These are phyloP conservation scores for Periophthalmus magnuspinnatus DNA, from an alignment of 2,797 vertebrate genomes.

Conservation along the genomic window DNA sequence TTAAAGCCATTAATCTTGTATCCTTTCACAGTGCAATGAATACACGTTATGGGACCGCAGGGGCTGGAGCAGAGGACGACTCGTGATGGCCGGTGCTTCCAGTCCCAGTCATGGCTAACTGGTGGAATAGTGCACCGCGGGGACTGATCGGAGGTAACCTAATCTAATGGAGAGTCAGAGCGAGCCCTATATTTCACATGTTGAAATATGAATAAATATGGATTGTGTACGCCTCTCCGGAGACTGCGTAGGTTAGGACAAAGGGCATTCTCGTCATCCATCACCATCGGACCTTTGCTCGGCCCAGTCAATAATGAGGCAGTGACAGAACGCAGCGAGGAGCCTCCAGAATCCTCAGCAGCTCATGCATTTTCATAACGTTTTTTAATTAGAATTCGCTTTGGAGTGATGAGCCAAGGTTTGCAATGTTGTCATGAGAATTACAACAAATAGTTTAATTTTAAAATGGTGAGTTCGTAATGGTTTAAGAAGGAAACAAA, in stretches of 20 bases:
- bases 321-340: slow-evolving; percentile 13
- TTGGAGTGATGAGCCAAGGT: not conserved
- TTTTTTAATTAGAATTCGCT: not conserved
- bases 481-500: not conserved
- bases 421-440: not conserved
- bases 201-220: slow-evolving; percentile 41
- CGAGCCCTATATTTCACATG: slow-evolving; percentile 42
- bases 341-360: slow-evolving; percentile 13
- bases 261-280: slow-evolving; percentile 50
- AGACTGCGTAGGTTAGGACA: slow-evolving; percentile 37
- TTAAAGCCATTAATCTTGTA: not conserved
- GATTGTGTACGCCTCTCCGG: slow-evolving; percentile 27
- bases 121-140: slow-evolving; percentile 25
- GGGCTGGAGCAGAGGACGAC: not conserved
- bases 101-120: slow-evolving; percentile 25
- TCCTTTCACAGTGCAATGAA: not conserved
- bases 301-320: slow-evolving; percentile 10
- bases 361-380: slow-evolving; percentile 10
- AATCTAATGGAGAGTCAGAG: slow-evolving; percentile 44
- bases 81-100: not conserved
- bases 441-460: not conserved
- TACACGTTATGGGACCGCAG: not conserved
- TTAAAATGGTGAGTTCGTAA: not conserved
- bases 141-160: slow-evolving; percentile 46
- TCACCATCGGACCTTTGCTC: slow-evolving; percentile 31